Conservation (phyloP, 1,140 invertebrate genomes). For the Sycophaga agraensis region DNA sequence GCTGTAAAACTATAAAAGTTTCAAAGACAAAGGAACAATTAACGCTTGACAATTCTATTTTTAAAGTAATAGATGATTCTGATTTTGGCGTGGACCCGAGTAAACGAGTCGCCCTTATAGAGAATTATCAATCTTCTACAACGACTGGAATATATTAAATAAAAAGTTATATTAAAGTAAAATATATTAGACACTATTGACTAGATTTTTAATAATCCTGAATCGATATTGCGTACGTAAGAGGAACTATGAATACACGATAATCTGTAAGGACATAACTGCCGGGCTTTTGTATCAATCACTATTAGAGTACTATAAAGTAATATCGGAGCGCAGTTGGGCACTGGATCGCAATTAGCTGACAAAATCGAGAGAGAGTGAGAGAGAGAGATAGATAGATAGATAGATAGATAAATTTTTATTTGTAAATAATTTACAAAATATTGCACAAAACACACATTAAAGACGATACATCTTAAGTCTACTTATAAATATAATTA, state of each 20-base stretch:
- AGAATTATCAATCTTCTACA: slow-evolving; percentile 46
- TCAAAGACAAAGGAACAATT: background rate
- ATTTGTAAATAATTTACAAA: too few species aligned
- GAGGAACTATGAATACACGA: slow-evolving; percentile 1
- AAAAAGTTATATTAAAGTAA: slow-evolving; percentile 25
- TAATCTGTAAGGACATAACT: slow-evolving; percentile 30
- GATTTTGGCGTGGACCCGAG: background rate
- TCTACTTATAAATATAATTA: too few species aligned
- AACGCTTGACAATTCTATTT: slow-evolving; percentile 2
- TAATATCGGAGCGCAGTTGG: too few species aligned
- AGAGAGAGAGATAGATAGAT: too few species aligned
- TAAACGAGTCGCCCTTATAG: background rate
- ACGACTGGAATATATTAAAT: slow-evolving; percentile 36
- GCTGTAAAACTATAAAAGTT: too few species aligned
- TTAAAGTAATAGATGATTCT: slow-evolving; percentile 18
- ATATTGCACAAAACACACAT: too few species aligned
- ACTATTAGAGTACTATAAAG: background rate
- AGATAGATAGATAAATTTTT: too few species aligned
- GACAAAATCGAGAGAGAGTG: too few species aligned
- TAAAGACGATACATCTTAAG: too few species aligned
- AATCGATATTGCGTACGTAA: slow-evolving; percentile 8
- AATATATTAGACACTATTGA: slow-evolving; percentile 30
- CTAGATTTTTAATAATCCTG: slow-evolving; percentile 31
- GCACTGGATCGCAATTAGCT: too few species aligned
- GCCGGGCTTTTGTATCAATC: slow-evolving; percentile 13